Conservation (phyloP, 2,888 invertebrate species). For the Acronicta alni region DNA sequence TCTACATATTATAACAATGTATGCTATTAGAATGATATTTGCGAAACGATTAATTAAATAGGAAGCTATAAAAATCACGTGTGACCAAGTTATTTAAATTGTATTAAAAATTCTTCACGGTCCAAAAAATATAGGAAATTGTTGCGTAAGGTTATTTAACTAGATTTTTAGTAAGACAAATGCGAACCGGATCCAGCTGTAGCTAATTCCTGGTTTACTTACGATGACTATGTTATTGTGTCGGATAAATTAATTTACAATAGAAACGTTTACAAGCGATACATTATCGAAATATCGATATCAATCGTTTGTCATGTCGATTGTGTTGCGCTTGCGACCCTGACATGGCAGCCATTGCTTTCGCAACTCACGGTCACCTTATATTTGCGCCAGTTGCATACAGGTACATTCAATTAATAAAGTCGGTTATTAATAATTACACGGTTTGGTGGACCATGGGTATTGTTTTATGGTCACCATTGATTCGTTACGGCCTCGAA, state of each 20-base stretch:
- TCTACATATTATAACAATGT: conserved; percentile 20
- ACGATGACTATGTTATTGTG: conserved; percentile 14
- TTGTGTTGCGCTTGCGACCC: conserved; percentile 65
- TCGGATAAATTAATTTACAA: conserved; percentile 31
- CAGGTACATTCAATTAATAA: conserved; percentile 57
- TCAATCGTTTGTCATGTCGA: conserved; percentile 57
- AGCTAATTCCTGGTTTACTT: conserved; percentile 22
- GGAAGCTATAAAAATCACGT: background rate
- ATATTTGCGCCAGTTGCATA: conserved; percentile 63
- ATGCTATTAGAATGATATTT: background rate
- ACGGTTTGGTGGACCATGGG: conserved; percentile 42
- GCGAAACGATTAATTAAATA: background rate
- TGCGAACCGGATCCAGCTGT: conserved; percentile 21
- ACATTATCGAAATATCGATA: conserved; percentile 54
- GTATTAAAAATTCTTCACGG: background rate
- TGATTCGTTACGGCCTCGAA: conserved; percentile 37
- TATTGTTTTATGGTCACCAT: conserved; percentile 49
- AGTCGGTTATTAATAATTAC: conserved; percentile 55
- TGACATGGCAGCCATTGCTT: conserved; percentile 78
- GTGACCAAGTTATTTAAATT: background rate
- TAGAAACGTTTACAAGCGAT: conserved; percentile 27
- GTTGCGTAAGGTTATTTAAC: background rate
- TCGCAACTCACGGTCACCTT: conserved; percentile 77
- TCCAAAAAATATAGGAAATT: background rate
- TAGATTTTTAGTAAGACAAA: conserved; percentile 1